A percentile compares a stretch with the other conserved stretches of the same genome.
Evolutionary conservation across 2,113 vertebrate genomes (phyloP).

Genomic region (Casuarius casuarius): DNA sequence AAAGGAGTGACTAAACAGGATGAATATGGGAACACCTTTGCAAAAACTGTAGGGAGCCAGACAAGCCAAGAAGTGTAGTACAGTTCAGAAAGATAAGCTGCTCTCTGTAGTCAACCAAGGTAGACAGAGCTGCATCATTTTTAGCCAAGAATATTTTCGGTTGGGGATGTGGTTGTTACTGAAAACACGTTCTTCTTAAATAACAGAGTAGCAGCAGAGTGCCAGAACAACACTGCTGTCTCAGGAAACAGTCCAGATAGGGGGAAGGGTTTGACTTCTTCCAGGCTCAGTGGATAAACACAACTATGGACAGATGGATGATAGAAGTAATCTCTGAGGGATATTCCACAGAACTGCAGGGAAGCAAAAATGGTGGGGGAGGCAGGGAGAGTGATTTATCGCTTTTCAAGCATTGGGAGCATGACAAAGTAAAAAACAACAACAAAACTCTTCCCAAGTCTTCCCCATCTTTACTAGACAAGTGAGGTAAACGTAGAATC

Average conservation of each 20-base stretch:
- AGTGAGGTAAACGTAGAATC: not conserved
- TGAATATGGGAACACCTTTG: not conserved
- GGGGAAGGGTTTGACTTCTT: not conserved
- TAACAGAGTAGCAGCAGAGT: not conserved
- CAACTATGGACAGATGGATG: conserved; percentile 7
- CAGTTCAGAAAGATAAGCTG: not conserved
- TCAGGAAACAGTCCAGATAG: not conserved
- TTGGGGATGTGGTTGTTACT: not conserved
- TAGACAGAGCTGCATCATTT: not conserved
- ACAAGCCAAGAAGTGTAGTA: not conserved
- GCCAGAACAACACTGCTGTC: not conserved
- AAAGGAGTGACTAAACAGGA: not conserved
- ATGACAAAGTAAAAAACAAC: not conserved
- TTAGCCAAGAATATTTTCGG: not conserved
- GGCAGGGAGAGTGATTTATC: not conserved
- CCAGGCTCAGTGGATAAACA: conserved; percentile 12
- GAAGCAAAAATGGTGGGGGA: not conserved
- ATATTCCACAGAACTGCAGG: not conserved
- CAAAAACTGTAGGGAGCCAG: not conserved
- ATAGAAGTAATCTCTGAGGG: conserved; percentile 5
- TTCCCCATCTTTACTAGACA: not conserved
- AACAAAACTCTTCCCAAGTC: not conserved
- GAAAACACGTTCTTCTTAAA: not conserved
- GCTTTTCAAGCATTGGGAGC: not conserved
- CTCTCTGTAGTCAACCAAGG: not conserved